phyloP scores from a whole-genome alignment of 2,888 invertebrate genomes.

The Habroteleia sp. region DNA sequence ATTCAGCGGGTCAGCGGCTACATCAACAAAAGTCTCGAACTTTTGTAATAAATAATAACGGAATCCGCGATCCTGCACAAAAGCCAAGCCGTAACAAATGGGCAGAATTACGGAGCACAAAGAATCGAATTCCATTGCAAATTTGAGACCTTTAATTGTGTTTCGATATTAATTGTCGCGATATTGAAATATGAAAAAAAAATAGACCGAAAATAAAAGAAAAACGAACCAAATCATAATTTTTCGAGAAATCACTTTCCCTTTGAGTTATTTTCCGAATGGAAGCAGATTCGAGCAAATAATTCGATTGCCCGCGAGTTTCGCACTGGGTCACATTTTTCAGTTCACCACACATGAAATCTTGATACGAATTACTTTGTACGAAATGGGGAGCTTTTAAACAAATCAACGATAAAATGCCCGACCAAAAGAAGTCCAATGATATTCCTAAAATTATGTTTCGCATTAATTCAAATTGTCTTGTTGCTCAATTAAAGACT shows the following conservation, averaged over 20 bases:
- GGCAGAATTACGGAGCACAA: conserved; percentile 28
- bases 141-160: conserved; percentile 33
- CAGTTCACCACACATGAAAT: conserved; percentile 23
- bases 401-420: conserved; percentile 27
- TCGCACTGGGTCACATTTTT: conserved; percentile 31
- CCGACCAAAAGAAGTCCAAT: neutral
- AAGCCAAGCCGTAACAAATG: conserved; percentile 39
- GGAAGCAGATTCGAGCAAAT: conserved; percentile 11
- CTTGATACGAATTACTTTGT: conserved; percentile 21
- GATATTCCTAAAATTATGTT: neutral
- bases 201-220: neutral
- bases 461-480: conserved; percentile 13
- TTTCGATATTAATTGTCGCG: conserved; percentile 43
- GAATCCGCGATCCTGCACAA: conserved; percentile 23
- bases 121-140: conserved; percentile 51
- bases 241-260: neutral
- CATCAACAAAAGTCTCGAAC: conserved; percentile 51
- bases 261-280: neutral
- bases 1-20: conserved; percentile 28
- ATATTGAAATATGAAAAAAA: conserved; percentile 29
- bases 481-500: conserved; percentile 9
- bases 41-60: conserved; percentile 57
- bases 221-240: conserved; percentile 10
- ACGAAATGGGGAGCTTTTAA: conserved; percentile 17
- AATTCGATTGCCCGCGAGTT: conserved; percentile 15